Evolutionary conservation across 2,113 vertebrate species (phyloP).

Genomic region (Hepsetus odoe): DNA sequence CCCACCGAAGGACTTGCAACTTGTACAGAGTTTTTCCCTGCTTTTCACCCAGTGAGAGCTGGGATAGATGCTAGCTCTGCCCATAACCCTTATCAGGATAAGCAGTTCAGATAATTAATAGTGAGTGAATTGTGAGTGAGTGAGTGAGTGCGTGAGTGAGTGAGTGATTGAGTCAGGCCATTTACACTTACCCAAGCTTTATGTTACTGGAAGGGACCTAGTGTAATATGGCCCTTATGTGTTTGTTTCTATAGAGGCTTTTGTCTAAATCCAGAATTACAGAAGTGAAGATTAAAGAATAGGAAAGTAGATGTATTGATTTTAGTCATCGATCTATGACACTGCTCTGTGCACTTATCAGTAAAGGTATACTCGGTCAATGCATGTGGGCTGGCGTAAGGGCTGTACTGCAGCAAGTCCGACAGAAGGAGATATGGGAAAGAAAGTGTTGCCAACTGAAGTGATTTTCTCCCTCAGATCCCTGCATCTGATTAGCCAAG

Average conservation of each 20-base stretch:
- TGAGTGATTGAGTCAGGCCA: too few relatives aligned
- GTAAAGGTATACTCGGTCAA: constrained; percentile 20
- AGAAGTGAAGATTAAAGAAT: constrained; percentile 16
- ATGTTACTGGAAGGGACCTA: not conserved
- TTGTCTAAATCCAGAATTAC: constrained; percentile 12
- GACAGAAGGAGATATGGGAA: constrained; percentile 43
- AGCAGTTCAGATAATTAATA: too few relatives aligned
- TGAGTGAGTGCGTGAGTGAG: too few relatives aligned
- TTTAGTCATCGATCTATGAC: constrained; percentile 39
- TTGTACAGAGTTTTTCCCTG: too few relatives aligned
- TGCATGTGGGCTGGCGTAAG: constrained; percentile 4
- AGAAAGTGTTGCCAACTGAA: constrained; percentile 43
- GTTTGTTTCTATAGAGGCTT: not conserved
- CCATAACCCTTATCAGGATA: too few relatives aligned
- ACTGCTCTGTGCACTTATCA: constrained; percentile 30
- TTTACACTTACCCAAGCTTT: not conserved
- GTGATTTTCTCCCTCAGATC: constrained; percentile 51
- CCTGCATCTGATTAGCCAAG: constrained; percentile 36
- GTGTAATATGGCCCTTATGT: not conserved
- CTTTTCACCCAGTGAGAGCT: too few relatives aligned
- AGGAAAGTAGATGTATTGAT: constrained; percentile 17
- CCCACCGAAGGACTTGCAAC: too few relatives aligned
- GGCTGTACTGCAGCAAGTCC: constrained; percentile 22
- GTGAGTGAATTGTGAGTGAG: too few relatives aligned
- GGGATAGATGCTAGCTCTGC: too few relatives aligned